Base-by-base conservation (phyloP, 2,888 invertebrate species). In the Mythimna albipuncta region DNA sequence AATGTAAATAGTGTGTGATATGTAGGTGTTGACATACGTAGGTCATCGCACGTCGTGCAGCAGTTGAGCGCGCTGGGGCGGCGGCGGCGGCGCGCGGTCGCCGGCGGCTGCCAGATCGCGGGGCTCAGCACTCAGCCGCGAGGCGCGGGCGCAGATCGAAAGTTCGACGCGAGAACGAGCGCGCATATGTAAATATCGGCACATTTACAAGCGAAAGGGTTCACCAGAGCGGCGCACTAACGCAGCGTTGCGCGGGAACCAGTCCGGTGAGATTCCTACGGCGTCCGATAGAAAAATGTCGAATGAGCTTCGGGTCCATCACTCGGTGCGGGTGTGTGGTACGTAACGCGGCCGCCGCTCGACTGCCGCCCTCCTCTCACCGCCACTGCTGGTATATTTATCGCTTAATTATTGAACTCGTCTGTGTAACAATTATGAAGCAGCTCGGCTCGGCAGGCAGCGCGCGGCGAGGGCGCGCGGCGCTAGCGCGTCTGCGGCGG, bases 191-290 rank as follows among this genome's bases (percentile, higher is more conserved):
- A 95, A 96, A 96, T 96, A 96, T 95, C 95, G 96, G 95, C 96
- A 96, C 96, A 96, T 96, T 95, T 96, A 96, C 95, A 95, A 95
- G 96, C 96, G 96, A 96, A 96, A 96, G 96, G 96, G 96, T 95
- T 96, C 96, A 96, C 96, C 95, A 93, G 94, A 95, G 94, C 95
- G 96, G 94, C 95, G 95, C 95, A 95, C 95, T 96, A 94, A 95
- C 95, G 95, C 93, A 93, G 94, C 92, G 94, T 94, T 95, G 94
- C 94, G 95, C 94, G 94, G 95, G 96, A 97, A 97, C 97, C 97
- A 96, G 97, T 97, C 96, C 96, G 97, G 97, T 96, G 95, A 96
- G 97, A 97, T 97, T 97, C 97, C 97, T 97, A 96, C 95, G 95
- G 95, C 95, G 96, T 96, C 96, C 95, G 96, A 95, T 95, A 95